Evolutionary conservation across 2,888 invertebrate genomes (phyloP).

Genomic region (Mythimna albipuncta): DNA sequence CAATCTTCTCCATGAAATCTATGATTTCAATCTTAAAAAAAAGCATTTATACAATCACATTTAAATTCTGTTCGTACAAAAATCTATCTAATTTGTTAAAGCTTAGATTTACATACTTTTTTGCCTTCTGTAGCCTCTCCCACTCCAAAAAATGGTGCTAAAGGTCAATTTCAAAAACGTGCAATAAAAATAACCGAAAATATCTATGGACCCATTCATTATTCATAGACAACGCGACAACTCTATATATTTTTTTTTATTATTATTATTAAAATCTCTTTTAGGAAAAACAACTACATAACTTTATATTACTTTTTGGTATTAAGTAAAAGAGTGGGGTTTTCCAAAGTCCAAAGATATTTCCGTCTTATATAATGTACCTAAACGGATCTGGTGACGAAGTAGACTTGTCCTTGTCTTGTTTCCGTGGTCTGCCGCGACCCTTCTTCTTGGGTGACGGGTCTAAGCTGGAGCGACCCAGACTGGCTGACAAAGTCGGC

Average conservation of each 20-base stretch:
- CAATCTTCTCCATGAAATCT: constrained; percentile 57
- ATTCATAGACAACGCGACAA: not conserved
- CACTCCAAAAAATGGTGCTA: constrained; percentile 42
- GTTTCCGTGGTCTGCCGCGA: constrained; percentile 86
- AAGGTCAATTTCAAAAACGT: constrained; percentile 22
- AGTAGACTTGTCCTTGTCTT: constrained; percentile 80
- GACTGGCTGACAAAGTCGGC: constrained; percentile 85
- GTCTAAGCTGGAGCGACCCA: constrained; percentile 76
- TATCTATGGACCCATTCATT: constrained; percentile 19
- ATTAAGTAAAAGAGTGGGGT: too few species aligned
- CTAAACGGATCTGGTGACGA: constrained; percentile 82
- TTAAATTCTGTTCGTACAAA: constrained; percentile 16
- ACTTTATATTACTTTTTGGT: not conserved
- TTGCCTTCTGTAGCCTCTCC: constrained; percentile 4
- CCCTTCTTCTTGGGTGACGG: constrained; percentile 86
- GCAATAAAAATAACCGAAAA: constrained; percentile 32
- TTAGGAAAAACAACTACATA: not conserved
- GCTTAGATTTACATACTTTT: constrained; percentile 31
- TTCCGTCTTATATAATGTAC: constrained; percentile 64
- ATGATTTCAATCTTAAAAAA: constrained; percentile 22
- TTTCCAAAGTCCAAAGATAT: constrained; percentile 14
- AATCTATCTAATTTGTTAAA: constrained; percentile 24
- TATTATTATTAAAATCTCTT: not conserved
- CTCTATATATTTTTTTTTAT: not conserved
- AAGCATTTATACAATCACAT: constrained; percentile 30